Conservation (phyloP, 2,797 vertebrate species). For the Acanthopagrus latus region DNA sequence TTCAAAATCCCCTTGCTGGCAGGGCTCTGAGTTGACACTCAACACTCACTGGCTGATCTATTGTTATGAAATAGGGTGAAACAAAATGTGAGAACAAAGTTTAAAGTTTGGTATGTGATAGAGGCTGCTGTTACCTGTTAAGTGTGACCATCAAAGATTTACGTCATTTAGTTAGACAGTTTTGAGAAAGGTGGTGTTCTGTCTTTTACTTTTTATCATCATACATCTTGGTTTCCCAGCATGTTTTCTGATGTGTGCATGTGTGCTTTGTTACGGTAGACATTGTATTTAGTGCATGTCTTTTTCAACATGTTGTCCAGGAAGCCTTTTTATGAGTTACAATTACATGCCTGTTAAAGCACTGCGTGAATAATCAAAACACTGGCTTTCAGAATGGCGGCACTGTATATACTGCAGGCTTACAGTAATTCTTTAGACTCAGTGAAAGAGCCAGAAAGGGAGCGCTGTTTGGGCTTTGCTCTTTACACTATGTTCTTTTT, state of each 20-base stretch:
- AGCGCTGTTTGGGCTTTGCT: slow-evolving; percentile 55
- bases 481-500: slow-evolving; percentile 84
- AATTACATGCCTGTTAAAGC: slow-evolving; percentile 49
- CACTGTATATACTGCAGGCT: slow-evolving; percentile 36
- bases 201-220: slow-evolving; percentile 4
- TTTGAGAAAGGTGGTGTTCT: not conserved
- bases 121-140: slow-evolving; percentile 3
- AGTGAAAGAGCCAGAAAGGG: slow-evolving; percentile 33
- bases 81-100: slow-evolving; percentile 34
- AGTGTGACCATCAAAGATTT: slow-evolving; percentile 10
- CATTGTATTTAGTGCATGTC: slow-evolving; percentile 19
- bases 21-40: not conserved
- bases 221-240: not conserved
- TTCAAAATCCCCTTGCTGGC: not conserved
- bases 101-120: slow-evolving; percentile 2
- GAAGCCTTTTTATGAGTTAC: slow-evolving; percentile 25
- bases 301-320: slow-evolving; percentile 53
- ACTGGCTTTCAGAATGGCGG: slow-evolving; percentile 31
- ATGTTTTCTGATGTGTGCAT: slow-evolving; percentile 2
- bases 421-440: slow-evolving; percentile 36
- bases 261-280: slow-evolving; percentile 12
- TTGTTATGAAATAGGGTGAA: slow-evolving; percentile 6
- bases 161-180: slow-evolving; percentile 1
- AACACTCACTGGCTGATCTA: slow-evolving; percentile 9
- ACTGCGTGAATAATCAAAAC: slow-evolving; percentile 49